Conservation (phyloP, 2,113 vertebrate species). For the Eupsittula cactorum region DNA sequence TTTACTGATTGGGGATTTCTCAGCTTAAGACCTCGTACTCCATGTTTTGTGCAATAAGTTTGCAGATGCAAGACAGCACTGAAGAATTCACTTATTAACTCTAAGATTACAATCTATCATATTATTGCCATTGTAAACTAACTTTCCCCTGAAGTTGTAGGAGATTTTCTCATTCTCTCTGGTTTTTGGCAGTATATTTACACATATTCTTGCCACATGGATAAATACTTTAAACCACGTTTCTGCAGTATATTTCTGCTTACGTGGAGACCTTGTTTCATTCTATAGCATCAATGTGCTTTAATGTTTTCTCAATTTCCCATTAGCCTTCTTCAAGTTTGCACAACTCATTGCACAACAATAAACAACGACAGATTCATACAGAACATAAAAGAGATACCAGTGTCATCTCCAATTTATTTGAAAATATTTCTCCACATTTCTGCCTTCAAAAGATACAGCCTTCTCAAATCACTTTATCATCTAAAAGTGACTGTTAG, state of each 20-base stretch:
- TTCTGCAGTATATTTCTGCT: not conserved
- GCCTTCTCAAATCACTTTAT: not conserved
- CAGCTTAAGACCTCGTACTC: not conserved
- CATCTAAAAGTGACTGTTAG: not conserved
- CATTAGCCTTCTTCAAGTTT: not conserved
- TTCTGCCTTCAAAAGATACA: not conserved
- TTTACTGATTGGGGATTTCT: not conserved
- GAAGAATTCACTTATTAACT: not conserved
- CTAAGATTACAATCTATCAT: not conserved
- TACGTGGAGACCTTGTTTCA: not conserved
- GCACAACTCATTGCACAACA: not conserved
- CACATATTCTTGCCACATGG: not conserved
- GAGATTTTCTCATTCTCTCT: not conserved
- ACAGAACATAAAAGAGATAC: not conserved
- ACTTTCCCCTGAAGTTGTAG: not conserved
- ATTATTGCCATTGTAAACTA: not conserved
- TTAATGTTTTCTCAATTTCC: not conserved
- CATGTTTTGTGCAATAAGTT: not conserved
- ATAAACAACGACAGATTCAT: not conserved
- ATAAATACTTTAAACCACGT: not conserved
- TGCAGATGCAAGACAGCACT: not conserved
- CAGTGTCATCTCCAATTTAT: not conserved
- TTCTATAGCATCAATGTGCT: not conserved
- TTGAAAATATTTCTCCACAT: not conserved
- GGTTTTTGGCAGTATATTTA: not conserved